Conservation (phyloP, 2,113 vertebrate species). For the Benitochromis conjunctus region DNA sequence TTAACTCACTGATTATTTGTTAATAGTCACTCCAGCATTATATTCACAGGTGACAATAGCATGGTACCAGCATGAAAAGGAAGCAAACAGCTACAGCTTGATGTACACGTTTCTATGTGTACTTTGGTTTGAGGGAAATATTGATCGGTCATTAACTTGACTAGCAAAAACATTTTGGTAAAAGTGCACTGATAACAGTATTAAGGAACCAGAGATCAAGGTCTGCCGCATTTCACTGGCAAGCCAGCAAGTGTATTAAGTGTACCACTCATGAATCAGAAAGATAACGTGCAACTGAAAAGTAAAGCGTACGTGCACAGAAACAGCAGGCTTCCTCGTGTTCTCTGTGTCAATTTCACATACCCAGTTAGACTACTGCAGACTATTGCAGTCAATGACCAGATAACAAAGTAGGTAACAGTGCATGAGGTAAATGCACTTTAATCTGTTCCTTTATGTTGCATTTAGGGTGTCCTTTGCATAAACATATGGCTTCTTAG, state of each 20-base stretch:
- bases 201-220: not conserved
- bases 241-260: not conserved
- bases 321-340: not conserved
- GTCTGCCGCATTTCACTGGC: not conserved
- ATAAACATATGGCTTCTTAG: not conserved
- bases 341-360: not conserved
- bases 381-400: not conserved
- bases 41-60: not conserved
- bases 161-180: not conserved
- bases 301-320: not conserved
- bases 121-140: not conserved
- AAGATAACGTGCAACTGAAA: not conserved
- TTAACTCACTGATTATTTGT: not conserved
- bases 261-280: not conserved
- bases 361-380: not conserved
- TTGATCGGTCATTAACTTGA: constrained; percentile 5
- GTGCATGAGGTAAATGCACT: not conserved
- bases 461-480: not conserved
- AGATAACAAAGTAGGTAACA: not conserved
- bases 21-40: not conserved
- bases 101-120: not conserved
- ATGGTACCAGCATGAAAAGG: not conserved
- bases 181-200: not conserved
- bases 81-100: not conserved
- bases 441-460: not conserved